Evolutionary conservation across 2,888 invertebrate species (phyloP).

Genomic region (Anticlea derivata): DNA sequence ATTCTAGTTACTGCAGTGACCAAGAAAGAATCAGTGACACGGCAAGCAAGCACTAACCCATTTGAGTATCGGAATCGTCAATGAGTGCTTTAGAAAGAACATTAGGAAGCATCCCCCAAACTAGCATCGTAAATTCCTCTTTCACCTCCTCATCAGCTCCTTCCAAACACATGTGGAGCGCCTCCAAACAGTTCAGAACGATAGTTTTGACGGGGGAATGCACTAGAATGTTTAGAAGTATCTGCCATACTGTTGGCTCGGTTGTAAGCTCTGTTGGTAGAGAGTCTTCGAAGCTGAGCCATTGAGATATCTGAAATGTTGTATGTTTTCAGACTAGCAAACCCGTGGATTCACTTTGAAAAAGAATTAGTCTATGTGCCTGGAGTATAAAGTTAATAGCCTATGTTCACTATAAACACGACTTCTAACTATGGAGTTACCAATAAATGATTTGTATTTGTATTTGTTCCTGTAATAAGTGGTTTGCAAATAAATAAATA

Average conservation of each 20-base stretch:
- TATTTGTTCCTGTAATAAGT: too few species aligned
- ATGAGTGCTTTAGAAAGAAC: conserved; percentile 63
- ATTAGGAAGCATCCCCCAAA: conserved; percentile 66
- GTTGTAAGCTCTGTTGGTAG: conserved; percentile 63
- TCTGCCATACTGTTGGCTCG: conserved; percentile 63
- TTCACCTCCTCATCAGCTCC: conserved; percentile 52
- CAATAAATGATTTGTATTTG: too few species aligned
- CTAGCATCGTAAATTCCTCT: conserved; percentile 53
- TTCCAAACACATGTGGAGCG: conserved; percentile 56
- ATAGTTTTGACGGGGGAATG: conserved; percentile 49
- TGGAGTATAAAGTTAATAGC: too few species aligned
- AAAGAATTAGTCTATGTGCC: too few species aligned
- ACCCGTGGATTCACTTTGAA: too few species aligned
- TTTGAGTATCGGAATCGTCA: conserved; percentile 50
- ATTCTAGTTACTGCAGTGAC: too few species aligned
- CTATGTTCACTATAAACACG: too few species aligned
- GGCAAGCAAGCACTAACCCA: conserved; percentile 48
- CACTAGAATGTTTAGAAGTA: conserved; percentile 62
- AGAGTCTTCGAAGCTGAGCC: conserved; percentile 65
- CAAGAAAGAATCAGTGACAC: too few species aligned
- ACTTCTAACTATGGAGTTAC: too few species aligned
- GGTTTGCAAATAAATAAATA: too few species aligned
- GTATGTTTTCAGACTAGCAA: too few species aligned
- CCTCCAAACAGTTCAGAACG: conserved; percentile 58
- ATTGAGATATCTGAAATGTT: conserved; percentile 62